Evolutionary conservation across 2,113 vertebrate species (phyloP).

Genomic region (Glareola pratincola): DNA sequence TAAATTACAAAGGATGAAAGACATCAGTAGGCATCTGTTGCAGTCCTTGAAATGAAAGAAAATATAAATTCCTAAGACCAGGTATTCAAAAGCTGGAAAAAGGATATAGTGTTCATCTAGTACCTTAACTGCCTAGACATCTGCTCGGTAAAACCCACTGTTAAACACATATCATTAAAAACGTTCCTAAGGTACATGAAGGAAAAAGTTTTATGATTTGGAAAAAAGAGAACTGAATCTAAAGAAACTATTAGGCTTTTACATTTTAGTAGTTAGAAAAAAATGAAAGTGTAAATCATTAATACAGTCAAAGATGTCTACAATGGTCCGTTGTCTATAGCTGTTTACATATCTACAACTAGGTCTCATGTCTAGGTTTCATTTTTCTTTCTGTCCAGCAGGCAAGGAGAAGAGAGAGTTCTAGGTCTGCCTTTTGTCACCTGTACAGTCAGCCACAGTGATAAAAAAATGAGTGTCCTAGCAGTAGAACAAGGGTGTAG

Average conservation of each 20-base stretch:
- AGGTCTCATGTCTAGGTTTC: background rate
- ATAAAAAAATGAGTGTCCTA: background rate
- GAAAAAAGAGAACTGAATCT: background rate
- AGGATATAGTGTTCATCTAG: background rate
- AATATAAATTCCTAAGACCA: background rate
- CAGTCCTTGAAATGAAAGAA: background rate
- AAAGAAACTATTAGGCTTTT: background rate
- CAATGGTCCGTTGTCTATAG: background rate
- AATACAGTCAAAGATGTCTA: background rate
- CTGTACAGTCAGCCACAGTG: background rate
- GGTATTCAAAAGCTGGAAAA: background rate
- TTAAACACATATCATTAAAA: background rate
- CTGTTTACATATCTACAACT: background rate
- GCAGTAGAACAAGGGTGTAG: background rate
- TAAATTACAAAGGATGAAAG: conserved; percentile 1
- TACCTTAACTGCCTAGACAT: background rate
- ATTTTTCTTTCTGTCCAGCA: background rate
- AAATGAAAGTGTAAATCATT: background rate
- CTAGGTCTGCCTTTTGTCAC: background rate
- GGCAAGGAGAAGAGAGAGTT: background rate
- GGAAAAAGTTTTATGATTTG: background rate
- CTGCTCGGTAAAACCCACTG: background rate
- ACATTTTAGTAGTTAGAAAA: background rate
- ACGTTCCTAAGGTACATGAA: background rate
- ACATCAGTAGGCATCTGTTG: background rate